Evolutionary conservation across 1,140 invertebrate genomes (phyloP), one percentile per base, ranked within the genome.

Genomic region (Drepana arcuata): DNA sequence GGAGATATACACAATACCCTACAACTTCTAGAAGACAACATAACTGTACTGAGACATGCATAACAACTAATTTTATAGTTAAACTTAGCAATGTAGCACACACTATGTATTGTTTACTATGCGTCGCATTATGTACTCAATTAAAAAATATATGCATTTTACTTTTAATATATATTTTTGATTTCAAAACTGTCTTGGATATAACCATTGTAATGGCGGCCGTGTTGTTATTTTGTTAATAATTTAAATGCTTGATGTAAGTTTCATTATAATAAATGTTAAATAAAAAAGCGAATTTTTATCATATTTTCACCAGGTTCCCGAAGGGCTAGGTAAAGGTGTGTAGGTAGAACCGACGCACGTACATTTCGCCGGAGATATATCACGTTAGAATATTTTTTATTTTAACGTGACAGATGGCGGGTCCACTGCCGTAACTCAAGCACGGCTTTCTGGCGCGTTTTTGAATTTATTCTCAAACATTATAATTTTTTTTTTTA

Each of bases 191-290:
- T 5, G 18, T 21, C 4, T 5, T 4, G 18, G 4, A 5, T 21
- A 21, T 21, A 9, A 21, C 4, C 4, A 5, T 9, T 21, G 18
- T 21, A 9, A 5, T 21, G 18, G 18, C 18, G 18, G 18, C 18
- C 4, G 18, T 21, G 18, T 21, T 21, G 4, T 64, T 59, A 51
- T 60, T 53, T 62, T 55, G 38, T 63, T 49, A 42, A 44, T 59
- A 48, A 44, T 57, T 49, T 51, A 55, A 56, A 48, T 26, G 55
- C 48, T 66, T 56, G 58, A 54, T 66, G 28, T 62, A 77, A 77
- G 72, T 69, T 73, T 66, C 68, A 64, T 73, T 69, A 48, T 69
- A 77, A 71, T 69, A 73, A 73, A 77, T 63, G 41, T 50, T 64
- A 70, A 43, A 54, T 49, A 34, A 14, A 14, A 53, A 58, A 59